Conservation (phyloP, 2,888 invertebrate species). For the Biston stratarius region DNA sequence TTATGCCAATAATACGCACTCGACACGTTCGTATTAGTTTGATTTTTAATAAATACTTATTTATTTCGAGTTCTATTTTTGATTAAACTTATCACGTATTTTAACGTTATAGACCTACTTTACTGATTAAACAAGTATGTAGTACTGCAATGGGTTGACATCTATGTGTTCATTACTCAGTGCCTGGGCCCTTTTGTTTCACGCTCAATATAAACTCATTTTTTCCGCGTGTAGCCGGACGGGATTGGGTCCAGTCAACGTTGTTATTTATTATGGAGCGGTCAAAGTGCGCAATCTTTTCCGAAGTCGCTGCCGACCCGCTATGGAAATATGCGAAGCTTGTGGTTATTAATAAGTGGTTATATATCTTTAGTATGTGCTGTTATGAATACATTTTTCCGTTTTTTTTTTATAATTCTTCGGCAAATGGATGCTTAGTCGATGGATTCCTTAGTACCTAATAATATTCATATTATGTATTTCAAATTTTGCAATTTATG, state of each 20-base stretch:
- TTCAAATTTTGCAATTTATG: too few relatives aligned
- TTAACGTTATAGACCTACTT: neutral
- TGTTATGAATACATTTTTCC: slow-evolving; percentile 2
- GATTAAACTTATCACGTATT: too few relatives aligned
- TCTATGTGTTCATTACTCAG: slow-evolving; percentile 45
- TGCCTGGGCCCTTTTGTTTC: slow-evolving; percentile 44
- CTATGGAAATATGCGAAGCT: slow-evolving; percentile 27
- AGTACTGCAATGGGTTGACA: slow-evolving; percentile 26
- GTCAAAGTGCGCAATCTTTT: slow-evolving; percentile 40
- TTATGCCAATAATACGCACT: too few relatives aligned
- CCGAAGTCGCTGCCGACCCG: slow-evolving; percentile 15
- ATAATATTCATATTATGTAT: too few relatives aligned
- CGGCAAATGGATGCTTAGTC: too few relatives aligned
- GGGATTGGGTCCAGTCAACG: slow-evolving; percentile 44
- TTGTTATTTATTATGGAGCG: slow-evolving; percentile 45
- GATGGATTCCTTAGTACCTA: too few relatives aligned
- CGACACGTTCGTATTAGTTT: too few relatives aligned
- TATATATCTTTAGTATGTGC: slow-evolving; percentile 7
- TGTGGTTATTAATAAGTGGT: slow-evolving; percentile 21
- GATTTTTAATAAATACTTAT: too few relatives aligned
- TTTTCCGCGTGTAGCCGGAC: slow-evolving; percentile 38
- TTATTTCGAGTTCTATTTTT: too few relatives aligned
- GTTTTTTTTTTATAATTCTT: too few relatives aligned
- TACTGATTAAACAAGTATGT: slow-evolving; percentile 2
- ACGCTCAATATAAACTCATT: slow-evolving; percentile 49